Base-by-base conservation (phyloP, 2,113 vertebrate species). In the Meriones unguiculatus region DNA sequence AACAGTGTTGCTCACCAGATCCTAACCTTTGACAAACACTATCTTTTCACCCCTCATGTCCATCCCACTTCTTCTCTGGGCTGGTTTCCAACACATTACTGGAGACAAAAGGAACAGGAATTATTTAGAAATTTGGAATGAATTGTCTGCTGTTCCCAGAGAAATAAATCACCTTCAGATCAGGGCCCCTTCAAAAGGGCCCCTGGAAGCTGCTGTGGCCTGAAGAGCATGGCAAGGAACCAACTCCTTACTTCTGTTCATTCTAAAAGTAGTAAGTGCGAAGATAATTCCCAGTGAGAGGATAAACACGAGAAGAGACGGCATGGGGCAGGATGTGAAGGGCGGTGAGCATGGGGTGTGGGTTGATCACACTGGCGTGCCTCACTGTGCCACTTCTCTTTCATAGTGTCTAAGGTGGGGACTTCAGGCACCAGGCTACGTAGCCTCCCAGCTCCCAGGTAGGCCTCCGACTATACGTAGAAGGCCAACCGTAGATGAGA, bases 51-150 rank as follows among this genome's bases (percentile, higher is more conserved):
- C 13, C 41, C 8, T 30, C 32, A 65, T 70, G 41, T 18, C 30
- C 30, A 7, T 28, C 72, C 38, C 28, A 24, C n/a, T 20, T 41
- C 4, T 50, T 12, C 46, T 6, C 8, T 7, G 52, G 18, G 28
- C 46, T 77, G 20, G 10, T 38, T 13, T 65, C 41, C 87, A 89
- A 72, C 62, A 9, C 59, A 15, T 11, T 50, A 72, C 8, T 52
- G 30, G 57, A 46, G 52, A 54, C 22, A 89, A 77, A 95, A 62
- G 78, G 4, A 97, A 18, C 69, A 41, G 64, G 38, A 78, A 72
- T 52, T 6, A 15, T 65, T 57, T 93, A 30, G 24, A 81, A 12
- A 20, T 52, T 64, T 91, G 30, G 14, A 59, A 50, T 17, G 38
- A 57, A 14, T 64, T 86, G 38, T 59, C 9, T 59, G 50, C 69